Evolutionary conservation across 2,113 vertebrate species (phyloP), one percentile per base, ranked within the genome.

Genomic region (Carassius gibelio): DNA sequence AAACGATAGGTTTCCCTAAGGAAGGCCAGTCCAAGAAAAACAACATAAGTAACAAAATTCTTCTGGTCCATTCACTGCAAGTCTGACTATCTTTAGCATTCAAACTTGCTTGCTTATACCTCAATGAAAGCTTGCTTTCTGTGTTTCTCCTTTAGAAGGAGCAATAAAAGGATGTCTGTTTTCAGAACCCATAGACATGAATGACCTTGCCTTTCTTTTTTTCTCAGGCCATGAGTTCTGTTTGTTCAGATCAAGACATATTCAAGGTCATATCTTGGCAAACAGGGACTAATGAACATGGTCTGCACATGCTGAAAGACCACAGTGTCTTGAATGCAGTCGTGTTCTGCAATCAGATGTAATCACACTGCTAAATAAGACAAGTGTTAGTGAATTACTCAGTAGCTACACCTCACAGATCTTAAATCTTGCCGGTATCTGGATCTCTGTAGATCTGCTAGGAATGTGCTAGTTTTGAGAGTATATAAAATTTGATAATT

Each of bases 121-220:
- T 23, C 68, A 34, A 62, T 57, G 42, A 78, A 69, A 69, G 26
- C 38, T 86, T 52, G n/a, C 48, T 71, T 26, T 38, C 30, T 1
- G 10, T 36, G 8, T 8, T 42, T 80, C 62, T 14, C 48, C 17
- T 59, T 52, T 14, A 23, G 69, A 62, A 83, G 4, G n/a, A 50
- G 13, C 19, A 42, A 50, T 26, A 50, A 15, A 68, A 14, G 1
- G 6, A 38, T 17, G 59, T 68, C 26, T 30, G 19, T 23, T n/a
- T 78, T 8, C 8, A 62, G 81, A 83, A 48, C 77, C 75, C 13
- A 66, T 74, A 78, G 57, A 64, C 21, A 75, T 50, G 3, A 48
- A 10, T 68, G 79, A 82, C 79, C 72, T 88, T 87, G 76, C 21
- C 81, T n/a, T 21, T 84, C 13, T 4, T 61, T 62, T 55, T 17